Evolutionary conservation across 2,888 invertebrate genomes (phyloP).

Genomic region (Caenorhabditis macrosperma): DNA sequence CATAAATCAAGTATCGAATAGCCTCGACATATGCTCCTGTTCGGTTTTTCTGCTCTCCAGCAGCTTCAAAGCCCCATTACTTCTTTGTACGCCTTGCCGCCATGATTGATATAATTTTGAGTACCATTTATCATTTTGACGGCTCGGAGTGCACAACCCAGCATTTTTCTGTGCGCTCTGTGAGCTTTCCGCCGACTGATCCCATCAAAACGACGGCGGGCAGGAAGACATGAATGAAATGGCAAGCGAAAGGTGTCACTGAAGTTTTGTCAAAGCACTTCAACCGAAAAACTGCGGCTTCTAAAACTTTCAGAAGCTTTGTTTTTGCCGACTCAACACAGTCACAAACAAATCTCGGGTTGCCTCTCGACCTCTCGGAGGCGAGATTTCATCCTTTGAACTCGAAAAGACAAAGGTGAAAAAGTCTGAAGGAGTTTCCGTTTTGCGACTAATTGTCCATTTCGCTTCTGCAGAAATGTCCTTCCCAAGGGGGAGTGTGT

Average conservation of each 20-base stretch:
- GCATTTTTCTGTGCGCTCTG: slow-evolving; percentile 27
- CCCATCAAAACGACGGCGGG: slow-evolving; percentile 17
- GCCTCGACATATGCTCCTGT: slow-evolving; percentile 29
- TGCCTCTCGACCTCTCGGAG: neutral
- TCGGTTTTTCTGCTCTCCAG: neutral
- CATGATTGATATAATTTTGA: slow-evolving; percentile 61
- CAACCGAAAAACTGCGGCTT: slow-evolving; percentile 17
- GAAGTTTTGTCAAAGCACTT: slow-evolving; percentile 35
- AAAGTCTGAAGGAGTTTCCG: neutral
- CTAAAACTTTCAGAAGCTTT: slow-evolving; percentile 5
- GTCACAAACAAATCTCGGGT: slow-evolving; percentile 6
- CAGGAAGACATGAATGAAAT: slow-evolving; percentile 30
- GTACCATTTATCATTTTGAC: slow-evolving; percentile 54
- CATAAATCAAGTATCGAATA: slow-evolving; percentile 35
- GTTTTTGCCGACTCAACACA: neutral
- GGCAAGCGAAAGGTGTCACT: slow-evolving; percentile 33
- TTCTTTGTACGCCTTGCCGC: slow-evolving; percentile 38
- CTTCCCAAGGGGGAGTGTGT: neutral
- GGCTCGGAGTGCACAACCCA: slow-evolving; percentile 26
- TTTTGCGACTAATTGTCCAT: neutral
- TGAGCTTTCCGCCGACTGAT: slow-evolving; percentile 4
- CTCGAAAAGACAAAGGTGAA: neutral
- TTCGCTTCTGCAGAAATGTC: neutral
- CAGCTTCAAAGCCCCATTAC: slow-evolving; percentile 12
- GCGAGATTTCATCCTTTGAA: slow-evolving; percentile 1